phyloP scores from a whole-genome alignment of 2,888 invertebrate species.

The Hypolimnas misippus region DNA sequence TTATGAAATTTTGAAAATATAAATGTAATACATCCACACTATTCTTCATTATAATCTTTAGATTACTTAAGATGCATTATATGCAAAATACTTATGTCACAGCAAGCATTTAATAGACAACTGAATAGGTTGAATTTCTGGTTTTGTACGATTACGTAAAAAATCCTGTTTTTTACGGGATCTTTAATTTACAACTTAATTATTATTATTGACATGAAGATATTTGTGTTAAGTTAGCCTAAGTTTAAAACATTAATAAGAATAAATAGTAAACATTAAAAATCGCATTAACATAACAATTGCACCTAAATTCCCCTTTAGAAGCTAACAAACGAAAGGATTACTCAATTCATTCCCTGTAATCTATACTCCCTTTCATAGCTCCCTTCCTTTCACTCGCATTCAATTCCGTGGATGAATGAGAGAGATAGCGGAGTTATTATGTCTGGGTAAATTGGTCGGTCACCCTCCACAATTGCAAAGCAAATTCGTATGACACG shows the following conservation, averaged over 20 bases:
- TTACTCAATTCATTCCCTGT: constrained; percentile 38
- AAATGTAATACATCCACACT: too few species aligned
- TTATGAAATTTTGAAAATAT: too few species aligned
- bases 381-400: constrained; percentile 25
- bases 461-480: constrained; percentile 63
- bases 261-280: constrained; percentile 6
- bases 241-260: constrained; percentile 1
- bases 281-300: constrained; percentile 36
- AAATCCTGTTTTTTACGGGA: too few species aligned
- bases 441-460: constrained; percentile 71
- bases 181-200: too few species aligned
- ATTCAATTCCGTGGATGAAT: constrained; percentile 16
- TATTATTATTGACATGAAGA: too few species aligned
- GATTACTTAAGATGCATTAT: too few species aligned
- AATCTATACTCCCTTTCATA: constrained; percentile 32
- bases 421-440: constrained; percentile 50
- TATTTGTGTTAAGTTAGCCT: too few species aligned
- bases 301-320: constrained; percentile 32
- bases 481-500: constrained; percentile 68
- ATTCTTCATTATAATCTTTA: too few species aligned
- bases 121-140: too few species aligned
- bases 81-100: too few species aligned
- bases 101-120: too few species aligned
- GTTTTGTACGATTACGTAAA: too few species aligned
- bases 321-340: constrained; percentile 37